Evolutionary conservation across 2,888 invertebrate genomes (phyloP), one percentile per base, ranked within the genome.

Genomic region (Pseudococcus viburni): DNA sequence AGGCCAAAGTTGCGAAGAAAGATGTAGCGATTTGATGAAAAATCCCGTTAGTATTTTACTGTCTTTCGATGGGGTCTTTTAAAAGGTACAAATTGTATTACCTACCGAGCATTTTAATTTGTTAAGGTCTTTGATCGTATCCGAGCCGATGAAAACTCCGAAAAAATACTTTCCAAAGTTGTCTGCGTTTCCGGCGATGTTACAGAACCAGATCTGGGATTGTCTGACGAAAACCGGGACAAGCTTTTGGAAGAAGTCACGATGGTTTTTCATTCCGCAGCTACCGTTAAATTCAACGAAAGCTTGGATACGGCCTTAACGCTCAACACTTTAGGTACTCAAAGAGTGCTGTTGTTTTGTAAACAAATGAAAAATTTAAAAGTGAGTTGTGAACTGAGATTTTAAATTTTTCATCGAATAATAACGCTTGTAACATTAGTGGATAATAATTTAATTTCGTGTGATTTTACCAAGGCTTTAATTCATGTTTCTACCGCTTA

Each of bases 401-500:
- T 33, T 33, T 33, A 6, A 46, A 12, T 46, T 11, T 46, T 11
- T 8, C 46, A 46, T 8, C 7, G 4, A 46, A 6, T 33, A 33
- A 33, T 33, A 2, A 3, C 26, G 3, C 1, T 33, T 33, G 1
- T 33, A 3, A 33, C 3, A 33, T 2, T 33, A 2, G 26, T 33
- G 1, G 26, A 33, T 33, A 33, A 33, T 33, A 33, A 2, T 33
- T 1, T 46, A 5, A 46, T 46, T 12, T 46, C 46, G 46, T 33
- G 3, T 33, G 26, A 1, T 33, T 33, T 33, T 33, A 33, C 26
- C 1, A 33, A 94, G 94, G 92, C 95, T 5, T 94, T 96, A 91
- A 93, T 94, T 84, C 95, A 98, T 92, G 94, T 98, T 8, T 98
- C 98, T 1, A 98, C 98, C 0, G 95, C 98, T 0, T 98, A 97